A percentile compares a stretch with the other conserved stretches of the same genome.
Conservation (phyloP, 2,113 vertebrate genomes). For the Aplodontia rufa region DNA sequence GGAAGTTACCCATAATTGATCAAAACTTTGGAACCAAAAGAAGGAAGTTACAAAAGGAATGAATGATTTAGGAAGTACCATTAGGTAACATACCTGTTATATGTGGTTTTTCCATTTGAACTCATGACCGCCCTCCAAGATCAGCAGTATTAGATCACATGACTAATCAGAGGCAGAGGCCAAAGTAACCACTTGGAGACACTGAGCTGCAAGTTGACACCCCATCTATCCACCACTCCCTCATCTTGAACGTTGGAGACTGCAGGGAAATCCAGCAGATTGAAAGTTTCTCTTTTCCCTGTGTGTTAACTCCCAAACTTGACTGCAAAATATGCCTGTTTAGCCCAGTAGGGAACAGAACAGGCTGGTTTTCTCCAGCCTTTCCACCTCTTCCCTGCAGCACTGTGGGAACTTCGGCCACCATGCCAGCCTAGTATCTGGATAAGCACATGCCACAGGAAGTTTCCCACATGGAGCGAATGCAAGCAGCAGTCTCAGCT, state of each 20-base stretch:
- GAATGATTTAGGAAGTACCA: not conserved
- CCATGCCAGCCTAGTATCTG: not conserved
- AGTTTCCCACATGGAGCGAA: not conserved
- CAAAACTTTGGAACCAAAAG: not conserved
- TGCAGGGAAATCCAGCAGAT: not conserved
- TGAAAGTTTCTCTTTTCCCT: not conserved
- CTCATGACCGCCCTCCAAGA: accelerated
- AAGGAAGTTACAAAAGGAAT: not conserved
- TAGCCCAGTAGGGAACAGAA: not conserved
- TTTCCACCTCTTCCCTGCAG: not conserved
- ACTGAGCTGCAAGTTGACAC: not conserved
- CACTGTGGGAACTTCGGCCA: not conserved
- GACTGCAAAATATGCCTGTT: not conserved
- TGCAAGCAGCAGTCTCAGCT: no score
- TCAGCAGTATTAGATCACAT: not conserved
- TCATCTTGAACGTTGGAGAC: not conserved
- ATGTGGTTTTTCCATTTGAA: not conserved
- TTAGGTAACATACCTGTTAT: not conserved
- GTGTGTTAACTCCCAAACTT: not conserved
- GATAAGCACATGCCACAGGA: not conserved
- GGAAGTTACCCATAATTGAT: not conserved
- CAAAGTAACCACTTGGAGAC: not conserved
- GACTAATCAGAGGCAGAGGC: not conserved
- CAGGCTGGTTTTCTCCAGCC: not conserved
- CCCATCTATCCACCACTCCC: not conserved